These are phyloP conservation scores for Eueremaeus valkanovi DNA, from an alignment of 2,888 invertebrate genomes.

Conservation along the genomic window DNA sequence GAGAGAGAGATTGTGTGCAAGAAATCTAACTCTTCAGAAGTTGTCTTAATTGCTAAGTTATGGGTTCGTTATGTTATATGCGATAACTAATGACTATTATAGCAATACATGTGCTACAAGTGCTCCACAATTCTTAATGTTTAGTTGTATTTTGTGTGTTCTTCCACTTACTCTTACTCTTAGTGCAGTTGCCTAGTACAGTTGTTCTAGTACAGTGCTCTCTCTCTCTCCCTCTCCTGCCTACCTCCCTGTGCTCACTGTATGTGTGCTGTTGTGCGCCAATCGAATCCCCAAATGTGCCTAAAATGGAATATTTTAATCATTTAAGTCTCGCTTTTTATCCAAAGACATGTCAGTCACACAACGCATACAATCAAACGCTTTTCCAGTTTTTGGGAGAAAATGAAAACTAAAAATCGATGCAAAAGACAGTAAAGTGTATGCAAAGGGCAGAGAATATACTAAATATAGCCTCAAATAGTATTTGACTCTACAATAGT, in stretches of 20 bases:
- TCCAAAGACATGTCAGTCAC: slow-evolving; percentile 12
- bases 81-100: not conserved
- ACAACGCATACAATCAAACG: slow-evolving; percentile 16
- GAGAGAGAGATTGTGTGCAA: too few relatives aligned
- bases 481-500: too few relatives aligned
- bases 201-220: too few relatives aligned
- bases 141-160: not conserved
- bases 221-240: too few relatives aligned
- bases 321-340: not conserved
- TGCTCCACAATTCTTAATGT: not conserved
- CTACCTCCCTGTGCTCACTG: not conserved
- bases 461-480: not conserved
- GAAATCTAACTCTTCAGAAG: slow-evolving; percentile 6
- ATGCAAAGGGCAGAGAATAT: not conserved
- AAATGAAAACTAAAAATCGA: slow-evolving; percentile 18
- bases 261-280: not conserved
- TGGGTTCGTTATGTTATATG: not conserved
- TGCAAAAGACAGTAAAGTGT: not conserved
- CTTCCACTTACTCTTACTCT: too few relatives aligned
- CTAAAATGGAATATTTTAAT: slow-evolving; percentile 14
- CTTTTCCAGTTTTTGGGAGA: not conserved
- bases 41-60: slow-evolving; percentile 32
- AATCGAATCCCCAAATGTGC: not conserved
- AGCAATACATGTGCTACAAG: not conserved
- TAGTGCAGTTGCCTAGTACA: too few relatives aligned